Conservation (phyloP, 2,113 vertebrate species). For the Mastomys coucha region DNA sequence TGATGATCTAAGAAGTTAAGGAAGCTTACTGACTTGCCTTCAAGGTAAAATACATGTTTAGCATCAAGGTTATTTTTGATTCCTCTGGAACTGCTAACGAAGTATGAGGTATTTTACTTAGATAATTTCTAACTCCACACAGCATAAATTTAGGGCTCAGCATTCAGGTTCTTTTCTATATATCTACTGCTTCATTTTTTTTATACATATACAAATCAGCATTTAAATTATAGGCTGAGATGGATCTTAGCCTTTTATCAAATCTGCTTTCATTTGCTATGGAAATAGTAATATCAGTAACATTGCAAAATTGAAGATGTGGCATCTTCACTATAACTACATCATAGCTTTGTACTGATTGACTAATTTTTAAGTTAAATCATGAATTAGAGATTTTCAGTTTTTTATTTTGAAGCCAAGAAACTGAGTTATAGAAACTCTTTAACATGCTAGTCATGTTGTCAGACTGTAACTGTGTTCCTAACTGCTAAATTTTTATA, state of each 20-base stretch:
- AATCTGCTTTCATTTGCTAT: conserved; percentile 6
- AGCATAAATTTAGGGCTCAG: not conserved
- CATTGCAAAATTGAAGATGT: not conserved
- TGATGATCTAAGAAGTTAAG: not conserved
- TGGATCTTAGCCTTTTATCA: not conserved
- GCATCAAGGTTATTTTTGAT: not conserved
- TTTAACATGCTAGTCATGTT: not conserved
- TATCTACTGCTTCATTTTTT: not conserved
- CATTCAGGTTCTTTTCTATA: not conserved
- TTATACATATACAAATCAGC: not conserved
- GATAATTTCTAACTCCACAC: not conserved
- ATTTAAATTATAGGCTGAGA: not conserved
- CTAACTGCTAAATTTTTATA: not conserved
- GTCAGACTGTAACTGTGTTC: not conserved
- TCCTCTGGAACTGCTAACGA: conserved; percentile 22
- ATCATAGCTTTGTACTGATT: not conserved
- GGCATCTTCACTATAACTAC: not conserved
- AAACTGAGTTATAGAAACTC: conserved; percentile 14
- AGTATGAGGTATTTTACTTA: not conserved
- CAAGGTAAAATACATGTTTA: not conserved
- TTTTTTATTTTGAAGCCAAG: not conserved
- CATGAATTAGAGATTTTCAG: not conserved
- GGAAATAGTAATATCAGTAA: not conserved
- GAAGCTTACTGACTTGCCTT: conserved; percentile 8
- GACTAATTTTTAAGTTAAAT: not conserved